A percentile compares a stretch with the other conserved stretches of the same genome.
Evolutionary conservation across 2,113 vertebrate genomes (phyloP).

Genomic region (Phaetusa simplex): DNA sequence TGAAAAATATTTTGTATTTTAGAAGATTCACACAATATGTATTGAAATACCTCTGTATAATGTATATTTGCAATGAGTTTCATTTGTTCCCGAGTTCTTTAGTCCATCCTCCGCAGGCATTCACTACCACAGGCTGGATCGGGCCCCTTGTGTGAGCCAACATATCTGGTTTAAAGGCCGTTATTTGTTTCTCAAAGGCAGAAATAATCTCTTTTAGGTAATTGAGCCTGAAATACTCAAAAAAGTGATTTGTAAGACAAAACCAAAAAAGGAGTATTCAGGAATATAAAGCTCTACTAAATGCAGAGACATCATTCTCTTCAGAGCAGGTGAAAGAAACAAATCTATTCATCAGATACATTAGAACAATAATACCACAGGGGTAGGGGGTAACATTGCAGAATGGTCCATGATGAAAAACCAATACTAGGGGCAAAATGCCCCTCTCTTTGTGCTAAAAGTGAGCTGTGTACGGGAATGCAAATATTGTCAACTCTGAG

Average conservation of each 20-base stretch:
- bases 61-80: conserved; percentile 45
- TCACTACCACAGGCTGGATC: neutral
- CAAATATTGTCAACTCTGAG: neutral
- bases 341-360: neutral
- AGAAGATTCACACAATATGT: neutral
- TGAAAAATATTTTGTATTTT: neutral
- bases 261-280: neutral
- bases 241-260: neutral
- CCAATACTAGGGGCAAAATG: neutral
- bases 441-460: neutral
- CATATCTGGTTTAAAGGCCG: neutral
- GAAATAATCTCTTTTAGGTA: neutral
- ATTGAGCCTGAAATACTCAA: neutral
- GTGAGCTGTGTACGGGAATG: neutral
- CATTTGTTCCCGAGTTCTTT: conserved; percentile 41
- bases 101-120: conserved; percentile 1
- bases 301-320: neutral
- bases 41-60: conserved; percentile 23
- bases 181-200: neutral
- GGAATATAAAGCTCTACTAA: neutral
- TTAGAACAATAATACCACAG: neutral
- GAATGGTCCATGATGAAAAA: neutral
- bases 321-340: neutral
- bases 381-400: neutral
- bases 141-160: conserved; percentile 22